A percentile compares a stretch with the other conserved stretches of the same genome.
These are phyloP conservation scores for Bombycilla garrulus DNA, from an alignment of 2,113 vertebrate species.

Conservation along the genomic window DNA sequence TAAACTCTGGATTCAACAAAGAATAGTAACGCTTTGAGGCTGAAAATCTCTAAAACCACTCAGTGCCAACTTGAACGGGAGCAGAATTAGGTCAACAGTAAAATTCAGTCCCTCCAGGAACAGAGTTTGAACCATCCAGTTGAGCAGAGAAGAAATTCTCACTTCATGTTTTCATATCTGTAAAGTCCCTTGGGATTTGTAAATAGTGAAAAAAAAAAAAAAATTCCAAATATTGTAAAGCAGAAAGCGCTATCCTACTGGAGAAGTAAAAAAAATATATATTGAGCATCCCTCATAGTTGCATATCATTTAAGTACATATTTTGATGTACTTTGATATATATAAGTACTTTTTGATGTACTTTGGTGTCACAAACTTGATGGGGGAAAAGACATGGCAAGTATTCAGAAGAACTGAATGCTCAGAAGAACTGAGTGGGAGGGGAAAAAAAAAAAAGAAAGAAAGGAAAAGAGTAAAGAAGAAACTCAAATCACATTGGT, in stretches of 20 bases:
- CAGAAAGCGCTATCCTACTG: neutral
- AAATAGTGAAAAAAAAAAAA: neutral
- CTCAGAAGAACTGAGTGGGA: neutral
- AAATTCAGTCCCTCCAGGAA: slow-evolving; percentile 26
- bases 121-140: neutral
- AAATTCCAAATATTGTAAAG: neutral
- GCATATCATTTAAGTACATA: neutral
- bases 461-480: neutral
- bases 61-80: neutral
- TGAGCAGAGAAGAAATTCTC: slow-evolving; percentile 5
- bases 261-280: neutral
- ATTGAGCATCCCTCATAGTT: neutral
- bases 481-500: neutral
- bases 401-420: neutral
- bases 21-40: slow-evolving; percentile 35
- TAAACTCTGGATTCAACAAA: slow-evolving; percentile 41
- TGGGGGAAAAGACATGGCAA: neutral
- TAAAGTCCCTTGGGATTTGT: neutral
- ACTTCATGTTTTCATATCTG: neutral
- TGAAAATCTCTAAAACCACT: slow-evolving; percentile 48
- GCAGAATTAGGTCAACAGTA: slow-evolving; percentile 51
- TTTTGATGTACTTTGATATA: neutral
- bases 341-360: too few relatives aligned
- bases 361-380: neutral
- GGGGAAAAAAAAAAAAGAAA: rapidly evolving